Evolutionary conservation across 2,113 vertebrate species (phyloP).

Genomic region (Motacilla tschutschensis): DNA sequence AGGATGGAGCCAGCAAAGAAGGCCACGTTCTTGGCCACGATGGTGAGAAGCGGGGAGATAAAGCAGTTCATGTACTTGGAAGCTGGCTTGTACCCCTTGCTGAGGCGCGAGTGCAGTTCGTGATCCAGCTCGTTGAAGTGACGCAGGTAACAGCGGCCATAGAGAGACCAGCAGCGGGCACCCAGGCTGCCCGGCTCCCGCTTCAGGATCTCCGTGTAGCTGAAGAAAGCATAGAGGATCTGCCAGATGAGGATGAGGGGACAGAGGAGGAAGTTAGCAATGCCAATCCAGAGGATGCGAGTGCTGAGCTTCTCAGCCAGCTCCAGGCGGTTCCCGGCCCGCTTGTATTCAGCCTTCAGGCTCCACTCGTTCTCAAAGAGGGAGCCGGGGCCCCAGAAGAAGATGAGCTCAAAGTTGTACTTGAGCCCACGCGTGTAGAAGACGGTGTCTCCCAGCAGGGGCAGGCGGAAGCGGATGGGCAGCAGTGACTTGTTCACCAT

Average conservation of each 20-base stretch:
- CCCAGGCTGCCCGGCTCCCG: conserved; percentile 94
- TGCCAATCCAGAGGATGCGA: conserved; percentile 95
- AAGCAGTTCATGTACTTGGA: conserved; percentile 99
- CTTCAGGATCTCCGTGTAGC: conserved; percentile 95
- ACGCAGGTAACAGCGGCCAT: conserved; percentile 94
- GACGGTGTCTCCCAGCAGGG: conserved; percentile 83
- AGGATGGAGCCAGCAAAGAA: conserved; percentile 97
- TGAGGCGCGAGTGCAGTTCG: conserved; percentile 93
- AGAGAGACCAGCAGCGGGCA: conserved; percentile 96
- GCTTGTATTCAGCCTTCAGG: conserved; percentile 92
- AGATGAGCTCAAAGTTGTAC: conserved; percentile 98
- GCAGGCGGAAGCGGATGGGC: conserved; percentile 88
- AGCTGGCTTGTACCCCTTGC: conserved; percentile 94
- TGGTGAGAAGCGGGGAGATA: conserved; percentile 90
- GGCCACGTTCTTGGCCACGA: conserved; percentile 94
- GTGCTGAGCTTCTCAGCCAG: conserved; percentile 91
- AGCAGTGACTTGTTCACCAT: conserved; percentile 97
- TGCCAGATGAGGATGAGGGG: conserved; percentile 98
- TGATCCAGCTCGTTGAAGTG: conserved; percentile 98
- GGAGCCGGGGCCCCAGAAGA: conserved; percentile 95
- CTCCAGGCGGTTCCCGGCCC: conserved; percentile 88
- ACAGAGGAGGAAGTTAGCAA: conserved; percentile 94
- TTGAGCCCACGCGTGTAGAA: conserved; percentile 96
- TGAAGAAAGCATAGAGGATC: conserved; percentile 97
- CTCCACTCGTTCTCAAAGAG: conserved; percentile 97